Percentiles rank a stretch among this genome's conserved stretches.
Conservation (phyloP, 2,797 vertebrate genomes). For the Muraenolepis orangiensis region DNA sequence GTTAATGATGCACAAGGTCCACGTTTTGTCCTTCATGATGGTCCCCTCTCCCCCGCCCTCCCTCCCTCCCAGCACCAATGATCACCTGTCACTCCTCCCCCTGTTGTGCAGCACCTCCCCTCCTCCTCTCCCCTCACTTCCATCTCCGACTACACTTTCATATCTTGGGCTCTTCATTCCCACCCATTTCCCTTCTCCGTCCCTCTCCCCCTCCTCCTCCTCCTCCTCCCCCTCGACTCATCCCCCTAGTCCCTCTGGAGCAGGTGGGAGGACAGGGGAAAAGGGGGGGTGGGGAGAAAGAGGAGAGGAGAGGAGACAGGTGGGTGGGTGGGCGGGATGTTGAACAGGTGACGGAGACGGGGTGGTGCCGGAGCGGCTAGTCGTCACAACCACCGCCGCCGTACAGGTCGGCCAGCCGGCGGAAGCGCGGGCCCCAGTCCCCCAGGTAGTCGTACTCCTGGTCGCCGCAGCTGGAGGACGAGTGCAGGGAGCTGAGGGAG, state of each 20-base stretch:
- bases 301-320: conserved; percentile 1
- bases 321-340: neutral
- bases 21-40: too few relatives aligned
- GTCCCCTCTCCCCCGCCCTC: neutral
- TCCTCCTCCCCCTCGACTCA: neutral
- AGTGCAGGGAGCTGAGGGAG: conserved; percentile 95
- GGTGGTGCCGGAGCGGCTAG: conserved; percentile 47
- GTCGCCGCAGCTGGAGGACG: conserved; percentile 90
- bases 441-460: conserved; percentile 99
- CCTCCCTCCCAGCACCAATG: neutral
- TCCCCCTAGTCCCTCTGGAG: neutral
- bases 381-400: conserved; percentile 92
- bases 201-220: neutral
- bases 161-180: neutral
- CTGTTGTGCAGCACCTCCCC: neutral
- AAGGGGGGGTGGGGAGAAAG: neutral
- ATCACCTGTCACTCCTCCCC: neutral
- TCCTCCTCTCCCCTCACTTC: neutral
- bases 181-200: conserved; percentile 6
- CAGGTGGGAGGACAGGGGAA: neutral
- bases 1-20: conserved; percentile 40
- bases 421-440: conserved; percentile 97
- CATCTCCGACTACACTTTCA: neutral
- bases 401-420: conserved; percentile 96
- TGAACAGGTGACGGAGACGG: neutral